Base-by-base conservation (phyloP, 2,888 invertebrate genomes). In the Orchesella flavescens region DNA sequence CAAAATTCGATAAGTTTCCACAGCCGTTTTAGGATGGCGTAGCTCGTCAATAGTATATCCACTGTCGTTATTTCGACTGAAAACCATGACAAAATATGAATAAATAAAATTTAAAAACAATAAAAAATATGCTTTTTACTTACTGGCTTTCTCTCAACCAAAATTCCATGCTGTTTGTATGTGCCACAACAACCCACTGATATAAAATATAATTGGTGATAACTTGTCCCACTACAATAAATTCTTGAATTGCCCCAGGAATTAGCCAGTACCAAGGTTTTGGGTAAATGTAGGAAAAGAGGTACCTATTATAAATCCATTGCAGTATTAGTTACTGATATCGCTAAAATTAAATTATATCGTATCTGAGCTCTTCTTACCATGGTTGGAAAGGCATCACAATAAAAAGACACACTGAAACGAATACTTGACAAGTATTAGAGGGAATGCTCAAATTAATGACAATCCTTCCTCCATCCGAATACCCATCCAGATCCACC, bases 171-270 rank as follows among this genome's bases (percentile, higher is more conserved):
- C 66, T 77, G n/a, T 65, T 86, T 1, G 84, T 59, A 46, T 86
- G 86, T n/a, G 83, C 84, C 0, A 83, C 76, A 4, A 76, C 21
- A 0, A 82, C 34, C 86, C 86, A 86, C 0, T 23, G 19, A 0
- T 43, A 24, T 1, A 86, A 19, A 21, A 84, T 61, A 46, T 82
- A 84, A 9, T 15, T 43, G 2, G 79, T 63, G 13, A 86, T 69
- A 1, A 76, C 75, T 49, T 86, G 82, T 0, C 84, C 86, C 5
- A 76, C 79, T 0, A 83, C n/a, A 4, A 75, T 49, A 34, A 63
- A 84, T 69, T 86, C 86, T 55, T 86, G 85, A 12, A 85, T 46
- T 7, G 83, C 83, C 21, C 86, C 86, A 0, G 86, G 86, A 66
- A 86, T 86, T 0, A 79, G 77, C 24, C 53, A 86, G n/a, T 76